Base-by-base conservation (phyloP, 2,797 vertebrate species). In the Phalanger gymnotis region DNA sequence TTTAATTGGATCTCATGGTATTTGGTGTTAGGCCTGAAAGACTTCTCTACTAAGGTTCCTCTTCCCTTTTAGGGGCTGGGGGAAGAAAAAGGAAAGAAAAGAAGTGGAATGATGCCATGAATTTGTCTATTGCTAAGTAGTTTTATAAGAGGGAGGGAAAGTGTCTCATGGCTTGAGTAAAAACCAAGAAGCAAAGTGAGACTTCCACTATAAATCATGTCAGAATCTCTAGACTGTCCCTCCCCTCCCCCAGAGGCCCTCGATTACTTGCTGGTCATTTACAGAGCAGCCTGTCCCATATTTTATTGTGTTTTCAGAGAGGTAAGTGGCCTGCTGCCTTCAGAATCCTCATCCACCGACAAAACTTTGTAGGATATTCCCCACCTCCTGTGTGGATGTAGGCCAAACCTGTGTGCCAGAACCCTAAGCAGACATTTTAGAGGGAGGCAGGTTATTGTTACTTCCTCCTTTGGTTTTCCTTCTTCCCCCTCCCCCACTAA, bases 1-100 rank as follows among this genome's bases (percentile, higher is more conserved):
- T 53, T 92, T 96, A 87, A 89, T 89, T 92, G 16, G 34, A 2
- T 54, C 40, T 94, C 14, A 57, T 51, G 54, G n/a, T 81, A 61
- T 9, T 94, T 97, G 94, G 52, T 90, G 47, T 90, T 93, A 93
- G 95, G 47, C 31, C 11, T 87, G 1, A 55, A 90, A 95, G 73
- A 10, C 40, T 92, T 55, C 34, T 95, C 93, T 51, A 5, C 53
- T 66, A 28, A 54, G 27, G 4, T 66, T 91, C 4, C 25, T 53
- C 95, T 81, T 90, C 53, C 54, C 40, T 81, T 93, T 54, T 93
- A 55, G 95, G 66, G 73, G 27, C 11, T 81, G 4, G 22, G 40
- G 22, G 7, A 2, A n/a, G 54, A n/a, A 73, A 73, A 40, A 47
- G 40, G 22, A 47, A 47, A 47, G n/a, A 25, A 47, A 47, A 47